Evolutionary conservation across 2,888 invertebrate genomes (phyloP), one percentile per base, ranked within the genome.

Genomic region (Folsomia candida): DNA sequence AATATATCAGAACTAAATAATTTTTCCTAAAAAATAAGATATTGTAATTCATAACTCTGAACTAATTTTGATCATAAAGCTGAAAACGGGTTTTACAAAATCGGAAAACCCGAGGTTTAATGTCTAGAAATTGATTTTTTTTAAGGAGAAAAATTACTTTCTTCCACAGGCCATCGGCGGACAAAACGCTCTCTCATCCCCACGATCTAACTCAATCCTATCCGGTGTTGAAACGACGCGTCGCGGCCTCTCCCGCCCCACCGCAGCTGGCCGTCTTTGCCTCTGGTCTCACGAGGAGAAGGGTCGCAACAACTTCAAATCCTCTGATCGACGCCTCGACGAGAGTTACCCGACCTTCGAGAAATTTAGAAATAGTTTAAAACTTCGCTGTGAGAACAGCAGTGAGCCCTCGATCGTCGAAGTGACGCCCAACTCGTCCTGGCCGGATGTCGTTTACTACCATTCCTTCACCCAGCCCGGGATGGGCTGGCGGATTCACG

Each of bases 401-500:
- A 90, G 89, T n/a, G 87, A 89, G 27, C 87, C 91, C 4, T 92
- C 91, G 0, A 84, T 88, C 66, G 85, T 95, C 67, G 87, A 87
- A 82, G 89, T 96, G 63, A 90, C 93, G 26, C 96, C 97, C 28
- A 94, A 95, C 83, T 87, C 90, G 60, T 88, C 92, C 1, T 94
- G 94, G 91, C 96, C 97, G 0, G 94, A 96, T 83, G 85, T 88
- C 28, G 93, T 97, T 25, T 97, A 95, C 84, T 94, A 94, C 83
- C 91, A 97, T 85, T 94, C 94, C 72, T 96, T 93, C 84, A 92
- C 93, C 2, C 94, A 94, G 81, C 88, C 91, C 27, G 93, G 95
- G 84, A 96, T 97, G 94, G 97, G 97, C 73, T 95, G 94, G 87
- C 93, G 93, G 83, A 94, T 97, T 81, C 90, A 91, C 83, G 88